Conservation (phyloP, 2,888 invertebrate genomes). For the Cryptophagus acutangulus region DNA sequence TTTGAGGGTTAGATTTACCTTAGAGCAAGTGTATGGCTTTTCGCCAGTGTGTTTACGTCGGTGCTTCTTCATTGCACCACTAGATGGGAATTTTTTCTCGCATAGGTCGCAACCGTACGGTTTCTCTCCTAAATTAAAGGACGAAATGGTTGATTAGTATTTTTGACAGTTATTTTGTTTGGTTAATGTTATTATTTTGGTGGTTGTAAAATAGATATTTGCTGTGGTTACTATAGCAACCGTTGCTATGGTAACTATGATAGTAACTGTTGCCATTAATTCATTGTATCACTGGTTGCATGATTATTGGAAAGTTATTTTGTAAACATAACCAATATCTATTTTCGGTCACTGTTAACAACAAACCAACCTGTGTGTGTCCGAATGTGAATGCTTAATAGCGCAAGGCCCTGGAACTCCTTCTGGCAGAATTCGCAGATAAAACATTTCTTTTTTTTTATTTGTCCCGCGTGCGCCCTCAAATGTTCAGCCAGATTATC, state of each 20-base stretch:
- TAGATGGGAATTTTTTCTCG: conserved; percentile 66
- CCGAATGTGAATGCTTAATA: conserved; percentile 60
- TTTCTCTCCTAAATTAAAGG: conserved; percentile 44
- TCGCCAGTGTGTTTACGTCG: conserved; percentile 52
- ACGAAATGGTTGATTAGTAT: too few relatives aligned
- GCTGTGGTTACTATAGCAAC: too few relatives aligned
- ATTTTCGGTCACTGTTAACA: too few relatives aligned
- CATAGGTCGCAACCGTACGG: conserved; percentile 71
- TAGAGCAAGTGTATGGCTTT: conserved; percentile 57
- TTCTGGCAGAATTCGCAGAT: conserved; percentile 62
- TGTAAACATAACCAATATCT: too few relatives aligned
- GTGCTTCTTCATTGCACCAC: conserved; percentile 74
- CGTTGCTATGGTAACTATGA: not conserved
- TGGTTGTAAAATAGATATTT: too few relatives aligned
- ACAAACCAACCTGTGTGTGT: conserved; percentile 62
- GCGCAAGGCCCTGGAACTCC: conserved; percentile 59
- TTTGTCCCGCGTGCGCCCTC: conserved; percentile 61
- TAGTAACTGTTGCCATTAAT: too few relatives aligned
- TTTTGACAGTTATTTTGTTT: too few relatives aligned
- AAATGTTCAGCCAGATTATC: conserved; percentile 70
- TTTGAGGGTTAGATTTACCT: conserved; percentile 29
- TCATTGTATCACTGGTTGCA: too few relatives aligned
- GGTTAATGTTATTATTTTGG: too few relatives aligned
- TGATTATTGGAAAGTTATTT: too few relatives aligned
- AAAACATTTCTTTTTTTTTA: conserved; percentile 53